Percentiles rank a stretch among this genome's conserved stretches.
These are phyloP conservation scores for Argyresthia albistria DNA, from an alignment of 2,888 invertebrate species.

Conservation along the genomic window DNA sequence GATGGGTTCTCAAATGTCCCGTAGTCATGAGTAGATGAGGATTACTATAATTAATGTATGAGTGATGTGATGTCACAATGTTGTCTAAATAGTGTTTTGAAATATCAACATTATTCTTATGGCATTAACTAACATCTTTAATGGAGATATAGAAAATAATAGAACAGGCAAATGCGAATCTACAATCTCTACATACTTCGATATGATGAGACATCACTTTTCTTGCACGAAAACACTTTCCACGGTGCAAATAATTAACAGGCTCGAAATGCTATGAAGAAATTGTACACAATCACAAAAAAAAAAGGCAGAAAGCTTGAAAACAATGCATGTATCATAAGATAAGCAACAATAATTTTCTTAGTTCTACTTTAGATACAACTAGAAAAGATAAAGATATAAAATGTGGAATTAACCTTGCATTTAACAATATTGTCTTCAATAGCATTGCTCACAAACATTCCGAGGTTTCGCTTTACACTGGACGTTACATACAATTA, in stretches of 20 bases:
- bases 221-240: background rate
- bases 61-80: no score
- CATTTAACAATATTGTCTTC: slow-evolving; percentile 68
- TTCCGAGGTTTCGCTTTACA: slow-evolving; percentile 15
- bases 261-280: no score
- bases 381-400: slow-evolving; percentile 40
- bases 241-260: background rate
- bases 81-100: no score
- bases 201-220: slow-evolving; percentile 7
- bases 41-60: no score
- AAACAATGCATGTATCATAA: slow-evolving; percentile 4
- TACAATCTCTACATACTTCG: background rate
- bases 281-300: background rate
- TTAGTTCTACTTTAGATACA: slow-evolving; percentile 38
- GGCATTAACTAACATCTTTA: no score
- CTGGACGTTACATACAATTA: background rate
- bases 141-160: background rate
- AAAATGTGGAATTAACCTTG: slow-evolving; percentile 63
- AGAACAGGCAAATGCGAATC: background rate
- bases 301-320: background rate
- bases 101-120: no score
- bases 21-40: no score
- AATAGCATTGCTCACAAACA: slow-evolving; percentile 52
- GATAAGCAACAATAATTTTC: slow-evolving; percentile 36
- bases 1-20: no score